Base-by-base conservation (phyloP, 2,888 invertebrate species). In the Xiphydria camelus region DNA sequence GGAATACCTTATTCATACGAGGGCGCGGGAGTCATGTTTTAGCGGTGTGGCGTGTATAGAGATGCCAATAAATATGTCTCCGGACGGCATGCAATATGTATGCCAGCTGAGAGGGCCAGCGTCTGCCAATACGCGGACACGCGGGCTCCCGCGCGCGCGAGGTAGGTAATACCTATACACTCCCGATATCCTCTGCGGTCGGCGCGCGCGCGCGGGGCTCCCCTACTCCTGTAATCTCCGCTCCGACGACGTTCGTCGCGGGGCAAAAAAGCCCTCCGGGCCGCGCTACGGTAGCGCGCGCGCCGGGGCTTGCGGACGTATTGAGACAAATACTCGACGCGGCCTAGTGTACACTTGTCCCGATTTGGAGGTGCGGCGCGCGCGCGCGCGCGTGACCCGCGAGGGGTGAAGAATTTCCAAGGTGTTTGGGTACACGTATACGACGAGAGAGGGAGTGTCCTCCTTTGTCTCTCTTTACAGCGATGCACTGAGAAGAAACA, bases 21-120 rank as follows among this genome's bases (percentile, higher is more conserved):
- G 36, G 47, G 32, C 23, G 15, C 15, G 45, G 42, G 10, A 41
- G 57, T 58, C 55, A 54, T 57, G 66, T 64, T 62, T 62, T 52
- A 56, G 61, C 61, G 49, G 53, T 53, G 39, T n/a, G n/a, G 60
- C 59, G 57, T 61, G 63, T 57, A 54, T 63, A 66, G 62, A 65
- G 64, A 68, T 65, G 64, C 66, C 70, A 66, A 70, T 69, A 69
- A 70, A 70, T 70, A 69, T 69, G 66, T 70, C 69, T 57, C 47
- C 42, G 54, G 32, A 29, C 53, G 55, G 51, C 68, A 70, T 70
- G 70, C 68, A 70, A 70, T 70, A 70, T 70, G 68, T 66, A 70
- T 70, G 66, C 52, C 56, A n/a, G n/a, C n/a, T n/a, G n/a, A n/a
- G n/a, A n/a, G n/a, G n/a, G n/a, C n/a, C n/a, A 57, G 57, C 59